These are phyloP conservation scores for Listrodromus nycthemerus DNA, from an alignment of 2,888 invertebrate genomes.

Conservation along the genomic window DNA sequence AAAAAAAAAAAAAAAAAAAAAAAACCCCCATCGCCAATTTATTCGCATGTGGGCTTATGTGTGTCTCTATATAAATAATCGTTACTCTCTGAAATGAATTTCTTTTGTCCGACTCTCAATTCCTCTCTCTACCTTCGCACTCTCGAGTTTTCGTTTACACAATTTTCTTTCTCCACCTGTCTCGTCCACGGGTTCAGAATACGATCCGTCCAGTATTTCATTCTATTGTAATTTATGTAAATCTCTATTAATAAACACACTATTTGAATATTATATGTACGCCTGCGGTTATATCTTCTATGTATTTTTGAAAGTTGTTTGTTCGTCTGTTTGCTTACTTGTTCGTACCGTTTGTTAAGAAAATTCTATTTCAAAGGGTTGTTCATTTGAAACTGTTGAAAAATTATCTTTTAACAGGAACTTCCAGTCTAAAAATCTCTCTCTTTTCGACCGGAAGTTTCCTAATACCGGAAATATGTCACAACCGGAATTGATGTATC, in stretches of 20 bases:
- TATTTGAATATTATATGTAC: slow-evolving; percentile 70
- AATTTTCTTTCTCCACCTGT: slow-evolving; percentile 58
- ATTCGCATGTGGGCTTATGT: slow-evolving; percentile 46
- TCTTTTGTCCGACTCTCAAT: slow-evolving; percentile 21
- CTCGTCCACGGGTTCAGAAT: slow-evolving; percentile 56
- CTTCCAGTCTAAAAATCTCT: no score
- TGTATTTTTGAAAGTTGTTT: slow-evolving; percentile 15
- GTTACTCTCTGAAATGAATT: slow-evolving; percentile 48
- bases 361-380: no score
- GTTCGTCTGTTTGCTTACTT: slow-evolving; percentile 36
- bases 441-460: no score
- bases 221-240: slow-evolving; percentile 81
- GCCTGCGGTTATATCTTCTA: slow-evolving; percentile 32
- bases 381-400: no score
- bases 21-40: slow-evolving; percentile 33
- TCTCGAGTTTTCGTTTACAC: slow-evolving; percentile 58
- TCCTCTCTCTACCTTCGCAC: slow-evolving; percentile 39
- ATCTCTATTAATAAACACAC: slow-evolving; percentile 80
- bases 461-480: no score
- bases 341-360: background rate
- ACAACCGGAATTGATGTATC: no score
- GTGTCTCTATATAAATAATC: slow-evolving; percentile 53
- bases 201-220: slow-evolving; percentile 78
- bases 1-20: background rate
- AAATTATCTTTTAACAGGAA: no score